phyloP scores from a whole-genome alignment of 1,140 invertebrate species.

The Drosophila kikkawai region DNA sequence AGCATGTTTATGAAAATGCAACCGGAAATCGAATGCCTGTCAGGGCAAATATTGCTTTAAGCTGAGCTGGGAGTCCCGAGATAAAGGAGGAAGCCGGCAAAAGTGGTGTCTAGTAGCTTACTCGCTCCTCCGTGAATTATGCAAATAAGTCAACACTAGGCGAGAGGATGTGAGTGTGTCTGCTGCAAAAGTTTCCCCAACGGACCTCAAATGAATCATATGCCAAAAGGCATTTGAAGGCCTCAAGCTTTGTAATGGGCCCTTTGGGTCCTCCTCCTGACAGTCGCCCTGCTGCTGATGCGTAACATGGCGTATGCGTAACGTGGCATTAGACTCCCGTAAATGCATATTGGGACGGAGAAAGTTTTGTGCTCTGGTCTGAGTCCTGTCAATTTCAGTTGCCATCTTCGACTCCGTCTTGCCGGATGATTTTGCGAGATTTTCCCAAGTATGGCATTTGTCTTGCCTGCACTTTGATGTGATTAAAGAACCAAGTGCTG shows the following conservation, averaged over 20 bases:
- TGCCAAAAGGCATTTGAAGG: slow-evolving; percentile 67
- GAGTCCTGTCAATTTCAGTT: slow-evolving; percentile 66
- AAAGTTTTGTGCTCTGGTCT: slow-evolving; percentile 61
- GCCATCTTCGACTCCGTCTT: slow-evolving; percentile 31
- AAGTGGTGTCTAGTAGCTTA: slow-evolving; percentile 37
- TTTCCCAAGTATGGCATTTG: slow-evolving; percentile 38
- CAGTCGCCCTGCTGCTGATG: slow-evolving; percentile 13
- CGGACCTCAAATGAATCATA: slow-evolving; percentile 69
- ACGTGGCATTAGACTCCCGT: slow-evolving; percentile 49
- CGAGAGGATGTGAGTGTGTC: slow-evolving; percentile 34
- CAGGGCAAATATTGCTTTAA: slow-evolving; percentile 68
- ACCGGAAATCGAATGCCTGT: slow-evolving; percentile 78
- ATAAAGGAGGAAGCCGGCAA: slow-evolving; percentile 13
- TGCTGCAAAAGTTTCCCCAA: slow-evolving; percentile 27
- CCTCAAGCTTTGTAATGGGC: slow-evolving; percentile 60
- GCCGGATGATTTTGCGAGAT: slow-evolving; percentile 36
- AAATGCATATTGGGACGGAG: slow-evolving; percentile 25
- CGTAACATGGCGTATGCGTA: slow-evolving; percentile 62
- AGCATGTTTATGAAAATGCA: slow-evolving; percentile 81
- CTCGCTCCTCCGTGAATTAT: slow-evolving; percentile 58
- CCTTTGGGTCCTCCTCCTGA: slow-evolving; percentile 50
- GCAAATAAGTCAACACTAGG: slow-evolving; percentile 67
- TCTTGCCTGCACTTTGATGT: slow-evolving; percentile 20
- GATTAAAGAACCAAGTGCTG: slow-evolving; percentile 5
- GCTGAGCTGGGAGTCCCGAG: slow-evolving; percentile 21